Base-by-base conservation (phyloP, 2,888 invertebrate species). In the Notocelia uddmanniana region DNA sequence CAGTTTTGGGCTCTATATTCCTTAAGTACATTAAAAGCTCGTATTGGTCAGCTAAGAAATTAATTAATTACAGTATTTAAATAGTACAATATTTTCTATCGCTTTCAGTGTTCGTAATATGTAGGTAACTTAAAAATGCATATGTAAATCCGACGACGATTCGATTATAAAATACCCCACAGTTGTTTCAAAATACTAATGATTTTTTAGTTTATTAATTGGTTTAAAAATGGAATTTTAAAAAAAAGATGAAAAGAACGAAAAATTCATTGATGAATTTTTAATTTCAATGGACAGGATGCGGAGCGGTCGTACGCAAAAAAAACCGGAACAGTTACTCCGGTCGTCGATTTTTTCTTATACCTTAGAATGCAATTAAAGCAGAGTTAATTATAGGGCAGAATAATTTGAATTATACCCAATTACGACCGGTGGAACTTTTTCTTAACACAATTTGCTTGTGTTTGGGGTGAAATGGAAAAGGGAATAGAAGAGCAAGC, bases 371-470 rank as follows among this genome's bases (percentile, higher is more conserved):
- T 15, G 15, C 15, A 10, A 41, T 41, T 41, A 15, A 41, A 41
- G 13, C 15, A 41, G 13, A 41, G 3, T 41, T 41, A 37, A 13
- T 11, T 13, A 37, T 15, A 11, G 10, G 41, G 15, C 41, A 41
- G 41, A 41, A 15, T 10, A 41, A 5, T 41, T 15, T 34, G 9
- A 26, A 52, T 19, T 15, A 15, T 31, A 34, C 48, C 19, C 10
- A 58, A 34, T 67, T 58, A 58, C 45, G 8, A 19, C 31, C 3
- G 3, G 21, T 15, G 69, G 50, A 50, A 52, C 37, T 37, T 64
- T 64, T 64, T 37, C 50, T 31, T 11, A 60, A 64, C 58, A 63
- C 55, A 63, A 63, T 69, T 69, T 50, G 34, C 62, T 48, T 26
- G 26, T 26, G 15, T 26, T 37, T 50, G 11, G 15, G 50, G 18